Evolutionary conservation across 2,888 invertebrate genomes (phyloP).

Genomic region (Criorhina ranunculi): DNA sequence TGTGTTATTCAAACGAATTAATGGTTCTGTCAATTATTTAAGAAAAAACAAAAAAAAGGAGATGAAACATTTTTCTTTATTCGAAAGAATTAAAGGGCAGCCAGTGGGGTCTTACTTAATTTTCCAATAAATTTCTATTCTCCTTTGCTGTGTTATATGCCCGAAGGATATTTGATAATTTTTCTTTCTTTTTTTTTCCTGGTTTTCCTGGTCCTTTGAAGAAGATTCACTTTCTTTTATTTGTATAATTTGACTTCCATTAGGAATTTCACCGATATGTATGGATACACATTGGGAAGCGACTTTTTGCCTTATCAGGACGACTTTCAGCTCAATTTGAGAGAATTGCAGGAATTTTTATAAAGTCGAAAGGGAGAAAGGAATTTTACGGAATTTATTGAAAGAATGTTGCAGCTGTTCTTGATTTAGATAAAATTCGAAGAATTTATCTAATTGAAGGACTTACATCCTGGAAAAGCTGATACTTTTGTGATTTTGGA

Average conservation of each 20-base stretch:
- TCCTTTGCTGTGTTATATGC: slow-evolving; percentile 25
- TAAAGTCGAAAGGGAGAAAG: neutral
- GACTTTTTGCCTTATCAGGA: neutral
- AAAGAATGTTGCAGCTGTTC: too few species aligned
- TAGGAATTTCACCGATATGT: neutral
- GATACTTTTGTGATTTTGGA: too few species aligned
- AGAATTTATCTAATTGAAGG: too few species aligned
- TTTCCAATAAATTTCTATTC: slow-evolving; percentile 43
- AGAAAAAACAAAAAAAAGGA: slow-evolving; percentile 19
- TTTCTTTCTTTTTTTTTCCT: slow-evolving; percentile 26
- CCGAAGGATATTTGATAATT: slow-evolving; percentile 54
- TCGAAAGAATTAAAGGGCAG: slow-evolving; percentile 9
- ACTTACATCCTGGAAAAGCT: too few species aligned
- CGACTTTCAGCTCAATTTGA: neutral
- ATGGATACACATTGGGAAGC: neutral
- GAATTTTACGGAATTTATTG: too few species aligned
- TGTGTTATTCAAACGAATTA: slow-evolving; percentile 15
- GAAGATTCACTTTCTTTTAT: slow-evolving; percentile 4
- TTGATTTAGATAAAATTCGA: too few species aligned
- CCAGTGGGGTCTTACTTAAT: neutral
- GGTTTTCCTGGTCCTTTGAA: slow-evolving; percentile 37
- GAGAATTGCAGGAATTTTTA: neutral
- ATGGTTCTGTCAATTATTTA: slow-evolving; percentile 57
- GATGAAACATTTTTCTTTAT: slow-evolving; percentile 26
- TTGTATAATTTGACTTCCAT: slow-evolving; percentile 51